phyloP scores from a whole-genome alignment of 2,888 invertebrate species.

The Luperina nickerlii region DNA sequence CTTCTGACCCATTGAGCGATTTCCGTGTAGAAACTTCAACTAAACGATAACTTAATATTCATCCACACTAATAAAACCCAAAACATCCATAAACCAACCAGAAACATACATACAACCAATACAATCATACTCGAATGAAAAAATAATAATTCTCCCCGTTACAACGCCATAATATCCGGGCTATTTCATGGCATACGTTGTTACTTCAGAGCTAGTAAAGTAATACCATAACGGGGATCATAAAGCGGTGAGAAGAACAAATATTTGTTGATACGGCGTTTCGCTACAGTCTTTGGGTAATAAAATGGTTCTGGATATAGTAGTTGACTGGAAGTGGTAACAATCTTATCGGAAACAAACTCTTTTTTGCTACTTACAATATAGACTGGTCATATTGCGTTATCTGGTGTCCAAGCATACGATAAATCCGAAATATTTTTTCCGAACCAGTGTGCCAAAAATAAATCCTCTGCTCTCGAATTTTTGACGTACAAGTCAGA shows the following conservation, averaged over 20 bases:
- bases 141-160: conserved; percentile 67
- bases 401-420: no score
- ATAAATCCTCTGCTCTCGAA: no score
- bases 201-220: conserved; percentile 67
- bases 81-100: conserved; percentile 31
- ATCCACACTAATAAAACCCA: conserved; percentile 1
- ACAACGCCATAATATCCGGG: conserved; percentile 63
- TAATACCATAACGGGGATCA: conserved; percentile 71
- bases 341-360: no score
- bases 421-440: no score
- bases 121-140: conserved; percentile 56
- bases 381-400: no score
- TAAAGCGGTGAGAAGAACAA: conserved; percentile 74
- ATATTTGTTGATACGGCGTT: conserved; percentile 74
- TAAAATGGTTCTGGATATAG: conserved; percentile 60
- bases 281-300: conserved; percentile 66
- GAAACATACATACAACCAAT: conserved; percentile 28
- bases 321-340: conserved; percentile 23
- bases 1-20: neutral
- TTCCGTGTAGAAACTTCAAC: neutral
- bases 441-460: no score
- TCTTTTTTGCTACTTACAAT: no score
- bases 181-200: conserved; percentile 50
- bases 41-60: neutral
- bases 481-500: no score